These are phyloP conservation scores for Turritopsis rubra DNA, from an alignment of 30 jellyfish, hydroid and myxozoan genomes.

Conservation along the genomic window DNA sequence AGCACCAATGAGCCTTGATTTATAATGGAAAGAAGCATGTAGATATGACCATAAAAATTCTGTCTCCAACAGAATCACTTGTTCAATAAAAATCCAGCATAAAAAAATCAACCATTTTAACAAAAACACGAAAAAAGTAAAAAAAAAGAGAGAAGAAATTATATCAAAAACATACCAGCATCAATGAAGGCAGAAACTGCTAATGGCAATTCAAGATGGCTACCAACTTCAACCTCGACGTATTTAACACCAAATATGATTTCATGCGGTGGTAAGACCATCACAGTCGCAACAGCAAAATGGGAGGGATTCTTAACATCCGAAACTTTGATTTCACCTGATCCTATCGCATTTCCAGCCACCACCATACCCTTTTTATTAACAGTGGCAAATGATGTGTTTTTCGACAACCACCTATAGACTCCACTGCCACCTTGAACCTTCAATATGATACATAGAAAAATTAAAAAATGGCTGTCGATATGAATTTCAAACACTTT, in stretches of 20 bases:
- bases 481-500: neutral
- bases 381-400: constrained; percentile 54
- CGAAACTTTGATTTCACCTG: constrained; percentile 44
- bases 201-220: constrained; percentile 48
- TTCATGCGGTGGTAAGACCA: constrained; percentile 76
- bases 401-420: constrained; percentile 58
- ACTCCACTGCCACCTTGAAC: constrained; percentile 97
- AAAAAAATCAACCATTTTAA: neutral
- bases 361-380: constrained; percentile 63
- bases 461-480: neutral
- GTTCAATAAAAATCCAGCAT: neutral
- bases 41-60: no score
- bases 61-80: no score
- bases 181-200: constrained; percentile 60
- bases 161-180: constrained; percentile 16
- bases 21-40: no score
- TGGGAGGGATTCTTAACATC: constrained; percentile 60
- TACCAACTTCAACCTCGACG: constrained; percentile 90
- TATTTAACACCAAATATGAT: constrained; percentile 47
- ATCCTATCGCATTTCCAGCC: constrained; percentile 57
- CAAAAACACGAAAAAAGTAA: neutral
- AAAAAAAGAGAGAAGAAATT: no score
- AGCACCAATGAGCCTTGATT: no score
- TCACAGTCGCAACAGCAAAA: constrained; percentile 54
- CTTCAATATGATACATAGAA: constrained; percentile 33